Conservation (phyloP, 2,797 vertebrate species). For the Brachymystax lenok region DNA sequence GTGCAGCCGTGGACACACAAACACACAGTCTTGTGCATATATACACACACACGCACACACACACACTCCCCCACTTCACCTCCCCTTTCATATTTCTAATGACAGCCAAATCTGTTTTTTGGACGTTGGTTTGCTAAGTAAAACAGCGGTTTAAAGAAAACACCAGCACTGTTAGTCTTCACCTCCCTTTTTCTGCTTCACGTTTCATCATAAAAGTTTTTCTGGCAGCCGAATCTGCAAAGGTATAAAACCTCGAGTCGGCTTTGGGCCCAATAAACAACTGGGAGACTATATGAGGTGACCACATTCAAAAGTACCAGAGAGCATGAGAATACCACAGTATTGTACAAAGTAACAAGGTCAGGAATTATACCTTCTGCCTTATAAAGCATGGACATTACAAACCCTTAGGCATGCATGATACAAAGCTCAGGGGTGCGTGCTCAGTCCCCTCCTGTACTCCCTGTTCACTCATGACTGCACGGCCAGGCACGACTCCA, state of each 20-base stretch:
- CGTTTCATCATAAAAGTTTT: constrained; percentile 76
- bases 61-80: background rate
- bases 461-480: too few relatives aligned
- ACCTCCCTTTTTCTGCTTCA: constrained; percentile 67
- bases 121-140: constrained; percentile 64
- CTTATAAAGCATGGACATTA: background rate
- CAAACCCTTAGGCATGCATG: background rate
- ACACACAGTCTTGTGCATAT: constrained; percentile 14
- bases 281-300: constrained; percentile 63
- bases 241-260: constrained; percentile 60
- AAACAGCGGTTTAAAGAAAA: constrained; percentile 70
- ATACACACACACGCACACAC: constrained; percentile 41
- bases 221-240: constrained; percentile 64
- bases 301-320: constrained; percentile 61
- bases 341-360: constrained; percentile 24
- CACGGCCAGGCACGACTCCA: too few relatives aligned
- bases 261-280: constrained; percentile 71
- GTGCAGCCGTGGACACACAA: background rate
- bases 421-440: background rate
- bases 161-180: constrained; percentile 69
- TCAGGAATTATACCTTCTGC: background rate
- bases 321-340: constrained; percentile 72
- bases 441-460: too few relatives aligned
- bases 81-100: constrained; percentile 44
- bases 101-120: constrained; percentile 72